phyloP scores from a whole-genome alignment of 2,113 vertebrate species.

The Sinocyclocheilus anophthalmus region DNA sequence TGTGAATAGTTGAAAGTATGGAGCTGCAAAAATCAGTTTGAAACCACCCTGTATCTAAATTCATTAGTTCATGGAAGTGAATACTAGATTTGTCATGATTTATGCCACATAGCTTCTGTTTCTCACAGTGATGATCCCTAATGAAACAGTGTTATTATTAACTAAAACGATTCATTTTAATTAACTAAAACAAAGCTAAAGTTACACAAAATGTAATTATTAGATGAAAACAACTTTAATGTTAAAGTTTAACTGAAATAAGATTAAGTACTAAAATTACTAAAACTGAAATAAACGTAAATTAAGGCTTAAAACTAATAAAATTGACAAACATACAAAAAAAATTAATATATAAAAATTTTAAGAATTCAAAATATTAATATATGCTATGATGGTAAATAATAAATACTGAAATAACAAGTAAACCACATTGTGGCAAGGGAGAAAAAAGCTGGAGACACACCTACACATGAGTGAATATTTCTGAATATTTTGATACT shows the following conservation, averaged over 20 bases:
- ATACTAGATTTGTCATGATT: not conserved
- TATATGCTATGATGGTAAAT: not conserved
- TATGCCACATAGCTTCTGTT: not conserved
- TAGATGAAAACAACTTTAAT: not conserved
- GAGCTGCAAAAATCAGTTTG: not conserved
- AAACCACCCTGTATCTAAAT: not conserved
- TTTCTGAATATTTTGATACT: not conserved
- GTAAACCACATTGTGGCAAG: not conserved
- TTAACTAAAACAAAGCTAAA: not conserved
- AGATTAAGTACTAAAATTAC: not conserved
- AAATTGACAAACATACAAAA: too few species aligned
- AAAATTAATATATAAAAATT: too few species aligned
- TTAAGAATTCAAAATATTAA: too few species aligned
- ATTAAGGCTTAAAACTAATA: not conserved
- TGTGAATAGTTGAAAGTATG: not conserved
- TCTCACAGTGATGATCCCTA: not conserved
- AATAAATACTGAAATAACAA: not conserved
- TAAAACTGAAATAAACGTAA: too few species aligned
- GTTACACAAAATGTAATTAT: not conserved
- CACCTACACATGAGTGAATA: not conserved
- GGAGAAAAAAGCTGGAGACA: not conserved
- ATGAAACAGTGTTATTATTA: not conserved
- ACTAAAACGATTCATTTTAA: not conserved
- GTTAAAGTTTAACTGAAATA: not conserved
- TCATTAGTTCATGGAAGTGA: not conserved